Conservation (phyloP, 1,140 invertebrate genomes). For the Saccostrea glomerata region DNA sequence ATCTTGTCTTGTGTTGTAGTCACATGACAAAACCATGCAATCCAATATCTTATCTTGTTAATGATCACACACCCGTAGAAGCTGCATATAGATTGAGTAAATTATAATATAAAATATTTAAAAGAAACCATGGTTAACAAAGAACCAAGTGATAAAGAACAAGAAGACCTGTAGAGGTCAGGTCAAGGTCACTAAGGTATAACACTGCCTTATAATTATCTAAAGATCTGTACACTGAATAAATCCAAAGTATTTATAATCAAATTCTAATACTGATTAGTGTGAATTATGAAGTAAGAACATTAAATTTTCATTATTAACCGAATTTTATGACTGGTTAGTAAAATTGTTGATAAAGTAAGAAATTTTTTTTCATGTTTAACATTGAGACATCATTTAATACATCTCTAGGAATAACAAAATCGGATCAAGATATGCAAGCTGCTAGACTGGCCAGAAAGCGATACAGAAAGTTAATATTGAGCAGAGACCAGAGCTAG, state of each 20-base stretch:
- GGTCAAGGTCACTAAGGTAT: not conserved
- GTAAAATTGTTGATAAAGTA: too few species aligned
- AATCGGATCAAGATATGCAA: not conserved
- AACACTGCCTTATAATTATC: too few species aligned
- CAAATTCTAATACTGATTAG: too few species aligned
- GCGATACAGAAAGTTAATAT: not conserved
- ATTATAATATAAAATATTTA: slow-evolving; percentile 15
- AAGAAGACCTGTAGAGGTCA: not conserved
- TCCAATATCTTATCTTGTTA: not conserved
- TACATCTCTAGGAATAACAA: not conserved
- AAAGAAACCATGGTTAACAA: not conserved
- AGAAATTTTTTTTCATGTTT: not conserved
- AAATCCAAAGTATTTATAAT: too few species aligned
- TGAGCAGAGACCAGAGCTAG: not conserved
- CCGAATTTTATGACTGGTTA: too few species aligned
- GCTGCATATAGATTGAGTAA: not conserved
- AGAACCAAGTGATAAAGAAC: not conserved
- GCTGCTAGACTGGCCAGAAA: not conserved
- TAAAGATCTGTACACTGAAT: too few species aligned
- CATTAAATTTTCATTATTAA: too few species aligned
- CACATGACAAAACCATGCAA: not conserved
- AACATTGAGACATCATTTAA: slow-evolving; percentile 23
- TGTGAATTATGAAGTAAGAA: too few species aligned
- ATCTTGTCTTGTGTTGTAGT: too few species aligned
- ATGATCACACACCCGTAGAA: not conserved